Evolutionary conservation across 2,888 invertebrate species (phyloP).

Genomic region (Octodonta nipae): DNA sequence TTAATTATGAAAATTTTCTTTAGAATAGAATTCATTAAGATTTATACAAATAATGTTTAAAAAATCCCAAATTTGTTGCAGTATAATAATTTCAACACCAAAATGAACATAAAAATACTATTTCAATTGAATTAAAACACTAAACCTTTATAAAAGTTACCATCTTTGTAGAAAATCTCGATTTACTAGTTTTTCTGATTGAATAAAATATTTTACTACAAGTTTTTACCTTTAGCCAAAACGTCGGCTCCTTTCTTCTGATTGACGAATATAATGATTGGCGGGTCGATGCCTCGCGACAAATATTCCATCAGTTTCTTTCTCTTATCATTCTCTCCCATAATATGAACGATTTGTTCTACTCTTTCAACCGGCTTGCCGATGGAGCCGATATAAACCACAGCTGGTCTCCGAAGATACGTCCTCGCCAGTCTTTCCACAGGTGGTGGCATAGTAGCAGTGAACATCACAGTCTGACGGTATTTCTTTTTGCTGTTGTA

Average conservation of each 20-base stretch:
- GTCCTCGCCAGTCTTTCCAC: conserved; percentile 91
- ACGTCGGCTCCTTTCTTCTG: conserved; percentile 96
- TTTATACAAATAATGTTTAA: no score
- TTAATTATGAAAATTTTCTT: no score
- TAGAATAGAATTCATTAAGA: no score
- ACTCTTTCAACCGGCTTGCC: conserved; percentile 96
- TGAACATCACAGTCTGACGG: conserved; percentile 99
- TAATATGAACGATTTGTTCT: conserved; percentile 92
- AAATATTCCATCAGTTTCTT: conserved; percentile 91
- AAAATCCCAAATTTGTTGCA: no score
- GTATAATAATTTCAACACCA: no score
- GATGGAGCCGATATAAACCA: conserved; percentile 84
- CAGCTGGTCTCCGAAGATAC: conserved; percentile 88
- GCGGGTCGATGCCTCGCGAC: conserved; percentile 81
- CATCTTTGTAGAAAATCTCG: no score
- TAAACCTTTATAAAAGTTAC: no score
- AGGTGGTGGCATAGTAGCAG: conserved; percentile 98
- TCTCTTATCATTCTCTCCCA: conserved; percentile 90
- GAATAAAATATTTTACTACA: no score
- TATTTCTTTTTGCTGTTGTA: conserved; percentile 93
- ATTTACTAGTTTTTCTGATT: no score
- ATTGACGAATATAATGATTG: conserved; percentile 98
- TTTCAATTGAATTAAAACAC: no score
- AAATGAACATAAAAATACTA: no score
- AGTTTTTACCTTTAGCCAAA: conserved; percentile 65